phyloP scores from a whole-genome alignment of 2,888 invertebrate species.

The Cephus nigrinus region DNA sequence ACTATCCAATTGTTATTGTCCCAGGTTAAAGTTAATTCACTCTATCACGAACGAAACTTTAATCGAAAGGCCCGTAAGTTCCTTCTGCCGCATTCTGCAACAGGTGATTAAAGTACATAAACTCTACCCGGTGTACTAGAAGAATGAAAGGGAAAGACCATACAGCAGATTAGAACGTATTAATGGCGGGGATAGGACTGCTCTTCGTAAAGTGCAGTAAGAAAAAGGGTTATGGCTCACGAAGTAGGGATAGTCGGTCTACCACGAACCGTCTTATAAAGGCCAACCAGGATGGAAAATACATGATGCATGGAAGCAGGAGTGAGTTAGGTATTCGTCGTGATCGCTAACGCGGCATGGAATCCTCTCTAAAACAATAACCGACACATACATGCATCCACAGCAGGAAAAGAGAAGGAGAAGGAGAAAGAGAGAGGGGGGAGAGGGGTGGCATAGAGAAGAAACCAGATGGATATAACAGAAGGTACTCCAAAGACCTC shows the following conservation, averaged over 20 bases:
- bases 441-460: neutral
- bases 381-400: constrained; percentile 27
- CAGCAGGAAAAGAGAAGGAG: neutral
- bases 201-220: neutral
- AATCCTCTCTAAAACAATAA: constrained; percentile 46
- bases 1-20: neutral
- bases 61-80: neutral
- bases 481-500: constrained; percentile 7
- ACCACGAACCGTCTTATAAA: neutral
- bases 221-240: neutral
- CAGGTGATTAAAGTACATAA: neutral
- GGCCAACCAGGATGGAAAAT: neutral
- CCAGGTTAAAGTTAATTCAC: neutral
- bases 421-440: neutral
- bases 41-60: neutral
- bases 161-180: neutral
- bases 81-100: neutral
- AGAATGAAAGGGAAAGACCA: neutral
- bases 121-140: neutral
- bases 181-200: neutral
- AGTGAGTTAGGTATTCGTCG: neutral
- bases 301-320: neutral
- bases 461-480: neutral
- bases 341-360: constrained; percentile 29
- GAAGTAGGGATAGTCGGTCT: neutral